phyloP scores from a whole-genome alignment of 2,797 vertebrate species.

The Hyperoplus immaculatus region DNA sequence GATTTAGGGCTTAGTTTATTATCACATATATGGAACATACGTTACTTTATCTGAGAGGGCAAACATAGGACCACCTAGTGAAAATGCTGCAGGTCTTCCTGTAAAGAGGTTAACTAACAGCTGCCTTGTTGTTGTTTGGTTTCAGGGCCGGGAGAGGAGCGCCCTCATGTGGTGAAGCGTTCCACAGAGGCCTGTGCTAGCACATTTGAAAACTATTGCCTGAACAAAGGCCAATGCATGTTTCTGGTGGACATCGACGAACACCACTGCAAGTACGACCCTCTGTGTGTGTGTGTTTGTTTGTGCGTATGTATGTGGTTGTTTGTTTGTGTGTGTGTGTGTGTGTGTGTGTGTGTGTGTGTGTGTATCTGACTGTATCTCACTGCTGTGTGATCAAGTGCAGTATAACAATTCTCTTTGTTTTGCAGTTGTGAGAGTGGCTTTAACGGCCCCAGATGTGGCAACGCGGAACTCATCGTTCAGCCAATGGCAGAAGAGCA shows the following conservation, averaged over 20 bases:
- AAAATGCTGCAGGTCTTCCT: not conserved
- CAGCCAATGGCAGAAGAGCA: constrained; percentile 67
- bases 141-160: constrained; percentile 61
- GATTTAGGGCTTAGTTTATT: not conserved
- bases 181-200: constrained; percentile 60
- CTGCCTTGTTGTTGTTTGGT: not conserved
- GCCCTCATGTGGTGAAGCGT: constrained; percentile 61
- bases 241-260: constrained; percentile 72
- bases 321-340: constrained; percentile 11
- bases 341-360: constrained; percentile 10
- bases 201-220: constrained; percentile 68
- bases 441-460: constrained; percentile 77
- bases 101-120: constrained; percentile 2
- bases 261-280: constrained; percentile 78
- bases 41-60: not conserved
- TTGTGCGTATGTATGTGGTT: constrained; percentile 20
- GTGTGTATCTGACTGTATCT: too few relatives aligned
- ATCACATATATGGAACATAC: too few relatives aligned
- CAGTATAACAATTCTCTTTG: constrained; percentile 20
- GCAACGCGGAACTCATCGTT: constrained; percentile 45
- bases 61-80: not conserved
- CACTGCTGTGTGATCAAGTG: constrained; percentile 1
- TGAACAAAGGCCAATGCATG: constrained; percentile 80
- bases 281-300: not conserved
- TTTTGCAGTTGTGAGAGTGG: constrained; percentile 76